Conservation (phyloP, 2,113 vertebrate genomes). For the Stercorarius parasiticus region DNA sequence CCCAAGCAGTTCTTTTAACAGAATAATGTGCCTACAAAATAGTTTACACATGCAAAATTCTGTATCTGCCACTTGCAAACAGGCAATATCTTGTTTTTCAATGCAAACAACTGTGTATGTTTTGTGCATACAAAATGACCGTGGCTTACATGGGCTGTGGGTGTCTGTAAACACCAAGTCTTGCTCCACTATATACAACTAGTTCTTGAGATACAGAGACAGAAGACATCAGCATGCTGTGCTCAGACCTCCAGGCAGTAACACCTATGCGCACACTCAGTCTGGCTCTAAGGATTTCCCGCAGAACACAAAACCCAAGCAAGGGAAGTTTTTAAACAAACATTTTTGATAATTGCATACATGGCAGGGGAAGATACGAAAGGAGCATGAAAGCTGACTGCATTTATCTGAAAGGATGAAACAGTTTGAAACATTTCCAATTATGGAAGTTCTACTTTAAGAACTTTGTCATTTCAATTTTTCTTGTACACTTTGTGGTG, state of each 20-base stretch:
- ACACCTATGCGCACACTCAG: rapidly evolving
- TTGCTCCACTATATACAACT: background rate
- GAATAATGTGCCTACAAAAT: background rate
- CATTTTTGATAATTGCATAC: constrained; percentile 1
- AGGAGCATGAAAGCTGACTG: constrained; percentile 10
- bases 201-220: background rate
- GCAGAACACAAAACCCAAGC: background rate
- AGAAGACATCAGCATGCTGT: background rate
- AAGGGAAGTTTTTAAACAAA: constrained; percentile 39
- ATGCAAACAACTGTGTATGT: rapidly evolving
- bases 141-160: background rate
- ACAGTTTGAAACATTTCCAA: constrained; percentile 30
- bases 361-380: constrained; percentile 20
- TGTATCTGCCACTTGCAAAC: background rate
- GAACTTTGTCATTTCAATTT: constrained; percentile 64
- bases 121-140: background rate
- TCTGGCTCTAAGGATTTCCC: background rate
- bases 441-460: constrained; percentile 41
- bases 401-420: constrained; percentile 44
- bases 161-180: background rate
- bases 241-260: background rate
- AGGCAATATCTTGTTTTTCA: background rate
- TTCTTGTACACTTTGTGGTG: background rate
- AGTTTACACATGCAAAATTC: background rate
- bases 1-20: background rate